Evolutionary conservation across 2,113 vertebrate species (phyloP).

Genomic region (Naja naja): DNA sequence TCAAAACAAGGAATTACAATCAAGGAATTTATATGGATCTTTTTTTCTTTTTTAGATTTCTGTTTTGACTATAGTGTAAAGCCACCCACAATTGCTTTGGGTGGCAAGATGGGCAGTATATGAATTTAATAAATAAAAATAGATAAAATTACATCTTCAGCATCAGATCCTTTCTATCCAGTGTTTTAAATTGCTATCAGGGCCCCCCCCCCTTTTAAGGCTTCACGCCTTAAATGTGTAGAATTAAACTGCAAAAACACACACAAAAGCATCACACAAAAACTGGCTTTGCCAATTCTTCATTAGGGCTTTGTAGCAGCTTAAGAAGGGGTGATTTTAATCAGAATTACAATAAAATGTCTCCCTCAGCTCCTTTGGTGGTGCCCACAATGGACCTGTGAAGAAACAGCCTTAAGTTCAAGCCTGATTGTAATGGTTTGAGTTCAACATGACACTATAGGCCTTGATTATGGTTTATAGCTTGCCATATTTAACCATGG

Average conservation of each 20-base stretch:
- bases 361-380: not conserved
- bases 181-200: not conserved
- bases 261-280: not conserved
- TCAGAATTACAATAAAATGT: not conserved
- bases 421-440: not conserved
- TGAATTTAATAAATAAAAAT: too few relatives aligned
- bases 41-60: too few relatives aligned
- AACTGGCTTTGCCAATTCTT: not conserved
- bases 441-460: not conserved
- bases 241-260: not conserved
- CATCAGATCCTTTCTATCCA: too few relatives aligned
- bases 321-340: not conserved
- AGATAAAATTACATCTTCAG: too few relatives aligned
- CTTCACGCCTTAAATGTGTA: not conserved
- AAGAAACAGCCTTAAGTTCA: not conserved
- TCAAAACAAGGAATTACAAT: not conserved
- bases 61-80: too few relatives aligned
- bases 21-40: too few relatives aligned
- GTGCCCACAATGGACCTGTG: not conserved
- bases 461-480: not conserved
- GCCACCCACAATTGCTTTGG: too few relatives aligned
- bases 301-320: not conserved
- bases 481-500: not conserved
- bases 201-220: not conserved
- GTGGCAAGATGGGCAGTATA: too few relatives aligned